Conservation (phyloP, 2,888 invertebrate genomes). For the Drosophila antonietae region DNA sequence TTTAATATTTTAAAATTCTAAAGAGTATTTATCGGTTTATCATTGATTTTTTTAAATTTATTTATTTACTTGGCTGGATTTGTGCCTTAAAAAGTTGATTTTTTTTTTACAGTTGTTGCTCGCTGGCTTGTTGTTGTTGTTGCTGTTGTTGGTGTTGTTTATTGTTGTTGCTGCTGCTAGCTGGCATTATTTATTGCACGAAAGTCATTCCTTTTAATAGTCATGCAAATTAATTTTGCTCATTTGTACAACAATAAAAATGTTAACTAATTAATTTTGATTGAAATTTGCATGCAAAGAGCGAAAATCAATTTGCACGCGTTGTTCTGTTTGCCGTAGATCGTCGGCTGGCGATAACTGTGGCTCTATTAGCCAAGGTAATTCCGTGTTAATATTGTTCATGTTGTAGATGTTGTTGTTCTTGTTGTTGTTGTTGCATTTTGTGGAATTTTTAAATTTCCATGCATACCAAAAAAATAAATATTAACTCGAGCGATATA, state of each 20-base stretch:
- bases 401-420: constrained; percentile 3
- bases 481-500: constrained; percentile 37
- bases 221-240: constrained; percentile 82
- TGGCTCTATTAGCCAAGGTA: constrained; percentile 32
- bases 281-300: constrained; percentile 83
- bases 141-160: constrained; percentile 31
- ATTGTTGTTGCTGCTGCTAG: constrained; percentile 40
- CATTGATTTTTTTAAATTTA: neutral
- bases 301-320: constrained; percentile 81
- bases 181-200: constrained; percentile 76
- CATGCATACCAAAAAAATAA: constrained; percentile 34
- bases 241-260: constrained; percentile 83
- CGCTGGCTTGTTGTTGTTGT: constrained; percentile 34
- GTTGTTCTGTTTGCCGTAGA: constrained; percentile 50
- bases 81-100: constrained; percentile 53
- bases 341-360: constrained; percentile 49
- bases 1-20: neutral
- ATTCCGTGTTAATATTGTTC: constrained; percentile 25
- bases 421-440: constrained; percentile 21
- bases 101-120: constrained; percentile 56
- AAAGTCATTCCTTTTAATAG: constrained; percentile 81
- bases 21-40: constrained; percentile 32
- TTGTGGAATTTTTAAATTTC: constrained; percentile 42
- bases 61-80: constrained; percentile 28
- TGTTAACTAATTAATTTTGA: constrained; percentile 83